Percentiles rank a stretch among this genome's conserved stretches.
phyloP scores from a whole-genome alignment of 2,797 vertebrate genomes.

The Micromesistius poutassou region DNA sequence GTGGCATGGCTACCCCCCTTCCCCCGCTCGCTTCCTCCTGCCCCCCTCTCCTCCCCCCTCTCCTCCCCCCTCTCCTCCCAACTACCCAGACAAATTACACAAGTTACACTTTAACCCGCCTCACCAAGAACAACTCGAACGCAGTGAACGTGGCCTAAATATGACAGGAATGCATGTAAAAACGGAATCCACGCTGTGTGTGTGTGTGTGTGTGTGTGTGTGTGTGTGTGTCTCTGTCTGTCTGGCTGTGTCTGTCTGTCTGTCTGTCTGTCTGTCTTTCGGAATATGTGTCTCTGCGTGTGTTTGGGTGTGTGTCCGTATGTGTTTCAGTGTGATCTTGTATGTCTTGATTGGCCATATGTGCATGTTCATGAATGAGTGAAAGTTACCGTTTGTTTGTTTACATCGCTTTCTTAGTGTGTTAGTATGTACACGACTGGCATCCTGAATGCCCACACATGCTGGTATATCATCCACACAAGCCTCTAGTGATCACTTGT shows the following conservation, averaged over 20 bases:
- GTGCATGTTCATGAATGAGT: neutral
- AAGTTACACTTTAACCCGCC: slow-evolving; percentile 62
- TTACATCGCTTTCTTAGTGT: neutral
- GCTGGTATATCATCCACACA: neutral
- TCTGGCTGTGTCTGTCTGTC: slow-evolving; percentile 8
- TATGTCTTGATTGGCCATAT: too few relatives aligned
- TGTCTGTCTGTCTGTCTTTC: neutral
- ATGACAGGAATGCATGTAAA: slow-evolving; percentile 21
- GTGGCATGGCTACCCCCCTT: slow-evolving; percentile 74
- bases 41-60: slow-evolving; percentile 44
- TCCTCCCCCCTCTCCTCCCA: slow-evolving; percentile 7
- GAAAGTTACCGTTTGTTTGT: neutral
- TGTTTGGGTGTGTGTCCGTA: slow-evolving; percentile 1
- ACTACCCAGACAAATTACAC: slow-evolving; percentile 66
- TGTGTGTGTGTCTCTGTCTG: slow-evolving; percentile 8
- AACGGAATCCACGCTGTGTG: slow-evolving; percentile 40
- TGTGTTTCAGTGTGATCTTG: slow-evolving; percentile 12
- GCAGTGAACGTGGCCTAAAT: slow-evolving; percentile 34
- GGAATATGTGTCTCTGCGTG: neutral
- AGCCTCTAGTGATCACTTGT: neutral
- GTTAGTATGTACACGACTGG: neutral
- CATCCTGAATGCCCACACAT: neutral
- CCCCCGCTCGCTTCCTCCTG: slow-evolving; percentile 62
- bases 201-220: slow-evolving; percentile 27
- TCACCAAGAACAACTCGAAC: slow-evolving; percentile 46